phyloP scores from a whole-genome alignment of 2,113 vertebrate species.

The Saccopteryx bilineata region DNA sequence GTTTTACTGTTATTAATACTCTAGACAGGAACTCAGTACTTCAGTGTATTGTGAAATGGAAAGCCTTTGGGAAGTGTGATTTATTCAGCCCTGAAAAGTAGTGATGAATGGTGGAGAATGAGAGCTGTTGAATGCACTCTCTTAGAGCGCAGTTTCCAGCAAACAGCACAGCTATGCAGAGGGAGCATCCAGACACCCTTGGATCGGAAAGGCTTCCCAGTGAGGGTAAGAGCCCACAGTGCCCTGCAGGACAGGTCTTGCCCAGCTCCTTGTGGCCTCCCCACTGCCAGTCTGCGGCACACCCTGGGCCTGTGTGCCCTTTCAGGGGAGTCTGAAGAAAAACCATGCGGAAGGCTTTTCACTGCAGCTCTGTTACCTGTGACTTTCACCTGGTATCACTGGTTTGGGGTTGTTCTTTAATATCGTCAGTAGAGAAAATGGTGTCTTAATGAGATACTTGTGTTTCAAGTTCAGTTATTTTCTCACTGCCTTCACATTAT shows the following conservation, averaged over 20 bases:
- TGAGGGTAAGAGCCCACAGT: background rate
- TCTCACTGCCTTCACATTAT: background rate
- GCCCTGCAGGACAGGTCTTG: background rate
- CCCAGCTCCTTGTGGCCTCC: background rate
- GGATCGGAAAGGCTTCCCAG: background rate
- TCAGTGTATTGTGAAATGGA: constrained; percentile 76
- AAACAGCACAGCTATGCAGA: constrained; percentile 69
- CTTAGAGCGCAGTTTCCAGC: constrained; percentile 63
- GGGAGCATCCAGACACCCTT: constrained; percentile 57
- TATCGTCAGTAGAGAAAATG: background rate
- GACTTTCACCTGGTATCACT: background rate
- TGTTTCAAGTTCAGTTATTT: constrained; percentile 31
- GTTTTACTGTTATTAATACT: constrained; percentile 44
- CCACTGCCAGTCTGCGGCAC: background rate
- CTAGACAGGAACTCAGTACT: constrained; percentile 72
- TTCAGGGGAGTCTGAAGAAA: background rate
- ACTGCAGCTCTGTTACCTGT: constrained; percentile 26
- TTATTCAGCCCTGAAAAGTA: background rate
- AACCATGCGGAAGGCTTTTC: background rate
- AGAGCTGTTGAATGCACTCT: constrained; percentile 60
- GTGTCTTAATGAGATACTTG: background rate
- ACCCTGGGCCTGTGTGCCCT: background rate
- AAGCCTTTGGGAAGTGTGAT: constrained; percentile 57
- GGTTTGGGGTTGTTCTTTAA: constrained; percentile 8
- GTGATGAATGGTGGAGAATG: constrained; percentile 51